A percentile compares a stretch with the other conserved stretches of the same genome.
phyloP scores from a whole-genome alignment of 2,113 vertebrate species.

The Elaphurus davidianus region DNA sequence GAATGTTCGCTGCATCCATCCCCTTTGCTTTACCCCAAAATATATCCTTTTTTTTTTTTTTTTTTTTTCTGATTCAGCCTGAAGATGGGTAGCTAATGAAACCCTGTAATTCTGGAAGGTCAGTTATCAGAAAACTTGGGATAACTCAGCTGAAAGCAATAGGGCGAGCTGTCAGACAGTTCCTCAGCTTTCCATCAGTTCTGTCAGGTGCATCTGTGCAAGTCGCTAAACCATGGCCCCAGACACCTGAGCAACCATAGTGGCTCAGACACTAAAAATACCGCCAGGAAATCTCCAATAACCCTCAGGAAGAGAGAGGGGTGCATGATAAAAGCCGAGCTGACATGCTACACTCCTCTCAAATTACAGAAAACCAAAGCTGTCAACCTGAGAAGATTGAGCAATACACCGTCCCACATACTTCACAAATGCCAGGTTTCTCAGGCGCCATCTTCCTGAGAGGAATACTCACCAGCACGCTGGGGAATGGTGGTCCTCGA shows the following conservation, averaged over 20 bases:
- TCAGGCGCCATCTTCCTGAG: not conserved
- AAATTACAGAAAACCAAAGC: not conserved
- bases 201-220: not conserved
- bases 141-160: not conserved
- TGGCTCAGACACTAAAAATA: not conserved
- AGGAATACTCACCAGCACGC: not conserved
- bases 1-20: not conserved
- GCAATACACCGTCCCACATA: rapidly evolving
- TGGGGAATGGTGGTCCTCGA: not conserved
- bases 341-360: not conserved
- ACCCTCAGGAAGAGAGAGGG: not conserved
- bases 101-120: constrained; percentile 3
- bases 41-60: not conserved
- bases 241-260: constrained; percentile 18
- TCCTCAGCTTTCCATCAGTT: constrained; percentile 27
- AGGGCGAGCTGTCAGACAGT: not conserved
- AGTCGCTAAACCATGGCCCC: not conserved
- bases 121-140: not conserved
- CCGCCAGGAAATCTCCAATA: constrained; percentile 26
- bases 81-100: not conserved
- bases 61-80: not conserved
- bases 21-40: not conserved
- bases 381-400: not conserved
- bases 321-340: not conserved
- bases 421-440: no score